Evolutionary conservation across 2,113 vertebrate species (phyloP), one percentile per base, ranked within the genome.

Genomic region (Plecotus auritus): DNA sequence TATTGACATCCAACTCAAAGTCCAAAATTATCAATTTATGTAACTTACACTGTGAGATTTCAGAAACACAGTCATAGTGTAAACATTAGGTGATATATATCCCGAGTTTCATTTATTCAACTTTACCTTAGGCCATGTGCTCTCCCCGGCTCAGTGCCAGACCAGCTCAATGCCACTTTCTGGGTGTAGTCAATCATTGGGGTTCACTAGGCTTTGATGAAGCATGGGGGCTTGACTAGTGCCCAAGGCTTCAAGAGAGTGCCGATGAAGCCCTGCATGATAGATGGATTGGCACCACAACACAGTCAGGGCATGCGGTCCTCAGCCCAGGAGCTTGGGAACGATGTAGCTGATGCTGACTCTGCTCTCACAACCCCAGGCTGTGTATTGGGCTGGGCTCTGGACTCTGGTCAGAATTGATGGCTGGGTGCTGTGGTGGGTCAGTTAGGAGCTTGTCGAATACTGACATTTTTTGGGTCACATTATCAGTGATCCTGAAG

Each of bases 261-360:
- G 45, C 35, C 30, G 11, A 49, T 0, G 23, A n/a, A 64, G 28
- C 1, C 49, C 56, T 9, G 5, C 1, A 0, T 2, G 22, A 37
- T 49, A 16, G 32, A 5, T 22, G 56, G 76, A 69, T 28, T 82
- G 11, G 40, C 4, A 30, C 11, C 11, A 4, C 0, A 14, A 10
- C 2, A 18, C 22, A 51, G 7, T 16, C 9, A 45, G 40, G 30
- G 20, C 13, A 26, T 10, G 11, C 1, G 9, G 26, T 4, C 26
- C 3, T 56, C 64, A 66, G 35, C 22, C 37, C 13, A 0, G 23
- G 4, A 26, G 18, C 81, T 26, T n/a, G 6, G 64, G 14, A 37
- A 0, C 0, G 0, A 28, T 1, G 20, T 1, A 1, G 8, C 11
- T 2, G 16, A 18, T 0, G 0, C 2, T 9, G 2, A 0, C 17